Evolutionary conservation across 2,797 vertebrate species (phyloP), one percentile per base, ranked within the genome.

Genomic region (Poeciliopsis presidionis): DNA sequence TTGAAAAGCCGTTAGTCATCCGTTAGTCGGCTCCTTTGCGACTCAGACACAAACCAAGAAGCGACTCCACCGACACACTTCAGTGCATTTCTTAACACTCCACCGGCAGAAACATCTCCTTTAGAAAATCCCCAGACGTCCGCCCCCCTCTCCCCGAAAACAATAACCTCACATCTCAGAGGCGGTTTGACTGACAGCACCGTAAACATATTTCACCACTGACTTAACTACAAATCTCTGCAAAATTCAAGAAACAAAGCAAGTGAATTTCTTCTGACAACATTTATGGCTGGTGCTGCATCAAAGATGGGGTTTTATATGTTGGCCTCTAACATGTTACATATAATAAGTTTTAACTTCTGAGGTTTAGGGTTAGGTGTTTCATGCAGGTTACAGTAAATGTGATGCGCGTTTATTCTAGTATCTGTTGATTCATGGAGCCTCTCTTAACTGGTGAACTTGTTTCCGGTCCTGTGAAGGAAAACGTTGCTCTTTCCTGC

Each of bases 51-150:
- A 36, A 77, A 84, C 84, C 53, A 7, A 81, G 86, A 86, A 49
- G 79, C 43, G 25, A 82, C 80, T 87, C 79, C 81, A 83, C 83
- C 87, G 86, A 82, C 85, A 84, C 87, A 85, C 85, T 89, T 67
- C 84, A 82, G 69, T 73, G 86, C 59, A 71, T 84, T 77, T 78
- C 46, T 73, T 76, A 81, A 84, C 69, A 70, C 88, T 92, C 78
- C 80, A 73, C 77, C 73, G 83, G 73, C 72, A 63, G 12, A 13
- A 70, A 74, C 80, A 70, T 76, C 71, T 83, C 79, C 75, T 79
- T 79, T 0, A 80, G 76, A 61, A 77, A 74, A 82, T 78, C 87
- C 77, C 74, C 74, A 61, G 77, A 65, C 79, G 74, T 88, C 75
- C 73, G n/a, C 72, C 84, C 30, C 4, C 22, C 20, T 0, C 36